Conservation (phyloP, 2,797 vertebrate genomes). For the Helicolenus hilgendorfi region DNA sequence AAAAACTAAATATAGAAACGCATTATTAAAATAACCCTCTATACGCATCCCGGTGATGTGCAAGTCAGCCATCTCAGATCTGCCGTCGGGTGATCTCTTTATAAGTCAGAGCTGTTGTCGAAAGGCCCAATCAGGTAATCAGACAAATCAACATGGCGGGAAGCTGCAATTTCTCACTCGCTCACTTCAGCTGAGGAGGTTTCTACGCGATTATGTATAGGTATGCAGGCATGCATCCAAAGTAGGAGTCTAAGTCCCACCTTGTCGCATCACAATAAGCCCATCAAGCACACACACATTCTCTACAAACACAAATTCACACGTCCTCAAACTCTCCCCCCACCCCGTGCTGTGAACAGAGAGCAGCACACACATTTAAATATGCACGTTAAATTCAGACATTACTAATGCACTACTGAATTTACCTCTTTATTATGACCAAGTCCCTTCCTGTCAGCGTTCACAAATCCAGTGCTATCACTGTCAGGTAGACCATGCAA, state of each 20-base stretch:
- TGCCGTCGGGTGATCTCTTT: not conserved
- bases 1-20: not conserved
- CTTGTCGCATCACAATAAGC: constrained; percentile 4
- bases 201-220: not conserved
- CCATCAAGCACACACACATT: not conserved
- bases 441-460: constrained; percentile 1
- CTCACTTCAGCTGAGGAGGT: not conserved
- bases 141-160: constrained; percentile 22
- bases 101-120: not conserved
- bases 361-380: not conserved
- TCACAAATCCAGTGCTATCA: not conserved
- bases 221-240: constrained; percentile 22
- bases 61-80: constrained; percentile 3
- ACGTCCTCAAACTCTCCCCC: not conserved
- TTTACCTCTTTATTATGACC: not conserved
- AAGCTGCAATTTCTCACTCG: not conserved
- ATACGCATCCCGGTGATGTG: not conserved
- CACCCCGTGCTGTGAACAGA: constrained; percentile 3
- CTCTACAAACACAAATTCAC: constrained; percentile 14
- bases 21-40: not conserved
- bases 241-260: not conserved
- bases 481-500: constrained; percentile 58
- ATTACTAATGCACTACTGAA: not conserved
- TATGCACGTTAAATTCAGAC: not conserved
- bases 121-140: constrained; percentile 32